Evolutionary conservation across 2,113 vertebrate genomes (phyloP).

Genomic region (Eurypyga helias): DNA sequence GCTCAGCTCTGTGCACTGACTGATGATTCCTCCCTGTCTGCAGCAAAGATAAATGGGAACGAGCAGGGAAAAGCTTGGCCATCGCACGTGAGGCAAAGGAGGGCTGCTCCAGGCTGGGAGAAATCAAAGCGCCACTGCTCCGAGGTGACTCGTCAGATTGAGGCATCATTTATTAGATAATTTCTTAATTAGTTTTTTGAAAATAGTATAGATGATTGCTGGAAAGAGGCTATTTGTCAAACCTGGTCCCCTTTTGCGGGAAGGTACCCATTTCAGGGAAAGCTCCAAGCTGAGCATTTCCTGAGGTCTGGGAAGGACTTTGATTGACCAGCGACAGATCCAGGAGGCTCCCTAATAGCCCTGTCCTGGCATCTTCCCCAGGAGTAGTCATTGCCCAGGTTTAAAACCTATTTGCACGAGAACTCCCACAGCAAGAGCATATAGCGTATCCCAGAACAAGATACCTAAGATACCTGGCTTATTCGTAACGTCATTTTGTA

Average conservation of each 20-base stretch:
- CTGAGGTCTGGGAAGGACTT: background rate
- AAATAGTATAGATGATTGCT: background rate
- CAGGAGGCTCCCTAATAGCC: background rate
- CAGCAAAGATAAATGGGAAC: background rate
- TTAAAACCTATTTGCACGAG: background rate
- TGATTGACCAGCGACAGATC: background rate
- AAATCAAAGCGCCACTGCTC: background rate
- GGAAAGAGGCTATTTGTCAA: conserved; percentile 32
- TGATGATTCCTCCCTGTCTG: background rate
- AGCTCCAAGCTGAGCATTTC: background rate
- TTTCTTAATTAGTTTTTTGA: conserved; percentile 15
- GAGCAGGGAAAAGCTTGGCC: background rate
- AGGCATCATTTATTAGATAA: background rate
- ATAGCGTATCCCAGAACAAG: background rate
- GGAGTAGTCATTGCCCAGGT: accelerated
- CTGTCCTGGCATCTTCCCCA: background rate
- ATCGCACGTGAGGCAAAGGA: background rate
- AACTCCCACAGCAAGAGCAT: background rate
- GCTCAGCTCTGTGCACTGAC: background rate
- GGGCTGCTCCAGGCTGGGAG: background rate
- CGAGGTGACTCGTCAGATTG: background rate
- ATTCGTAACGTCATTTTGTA: accelerated
- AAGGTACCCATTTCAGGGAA: background rate
- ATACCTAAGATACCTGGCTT: no score
- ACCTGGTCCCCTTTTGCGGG: background rate